Base-by-base conservation (phyloP, 37 sponge, comb jelly and placozoan species). In the Tethya wilhelma region DNA sequence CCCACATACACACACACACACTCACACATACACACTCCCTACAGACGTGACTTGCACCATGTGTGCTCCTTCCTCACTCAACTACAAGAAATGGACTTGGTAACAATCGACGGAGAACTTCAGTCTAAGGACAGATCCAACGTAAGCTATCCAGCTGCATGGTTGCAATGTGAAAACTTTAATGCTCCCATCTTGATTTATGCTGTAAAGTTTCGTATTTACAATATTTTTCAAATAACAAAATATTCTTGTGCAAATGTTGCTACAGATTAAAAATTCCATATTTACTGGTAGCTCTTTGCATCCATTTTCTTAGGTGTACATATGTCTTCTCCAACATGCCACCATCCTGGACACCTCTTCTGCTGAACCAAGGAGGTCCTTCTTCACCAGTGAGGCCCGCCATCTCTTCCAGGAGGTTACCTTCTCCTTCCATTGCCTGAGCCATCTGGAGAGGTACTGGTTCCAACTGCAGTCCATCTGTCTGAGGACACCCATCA, bases 281-380 rank as follows among this genome's bases (percentile, higher is more conserved):
- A n/a, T n/a, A n/a, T n/a, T n/a, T n/a, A n/a, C n/a, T n/a, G n/a
- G n/a, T n/a, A n/a, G n/a, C n/a, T n/a, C n/a, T n/a, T n/a, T n/a
- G 19, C 64, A 60, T 39, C 20, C 43, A 60, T 45, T n/a, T 30
- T 12, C 2, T 60, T 2, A 62, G 37, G 55, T 41, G 28, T 43
- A 44, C 28, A 41, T 69, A n/a, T n/a, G n/a, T n/a, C n/a, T n/a
- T n/a, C n/a, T n/a, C n/a, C n/a, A n/a, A n/a, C n/a, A n/a, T n/a
- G 82, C 42, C 2, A n/a, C 58, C 28, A 42, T 89, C 64, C 63
- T 91, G 46, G 92, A 91, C 79, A 91, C 92, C n/a, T 57, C 78
- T 33, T 32, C 67, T 14, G 29, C 44, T n/a, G 3, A 53, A 28
- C 83, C 74, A 3, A 46, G 87, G 0, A 70, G 63, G 8, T 78